Base-by-base conservation (phyloP, 2,797 vertebrate species). In the Leontopithecus rosalia region DNA sequence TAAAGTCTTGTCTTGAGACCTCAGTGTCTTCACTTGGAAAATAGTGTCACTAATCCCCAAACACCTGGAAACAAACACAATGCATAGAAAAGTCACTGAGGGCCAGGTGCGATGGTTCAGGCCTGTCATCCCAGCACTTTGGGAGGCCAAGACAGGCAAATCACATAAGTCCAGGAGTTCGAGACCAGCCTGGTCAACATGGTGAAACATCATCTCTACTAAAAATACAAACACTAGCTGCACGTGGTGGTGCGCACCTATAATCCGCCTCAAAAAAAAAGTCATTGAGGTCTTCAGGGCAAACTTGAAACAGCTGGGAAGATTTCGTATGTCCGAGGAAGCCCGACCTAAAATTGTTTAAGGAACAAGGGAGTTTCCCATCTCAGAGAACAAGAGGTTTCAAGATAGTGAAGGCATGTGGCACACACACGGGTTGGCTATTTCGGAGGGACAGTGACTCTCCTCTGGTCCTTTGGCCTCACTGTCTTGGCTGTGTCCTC, bases 251-350 rank as follows among this genome's bases (percentile, higher is more conserved):
- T 61, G 28, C 1, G 12, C 5, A 6, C 58, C 13, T 61, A 28
- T 61, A 61, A 61, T 61, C 13, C 1, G 13, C 28, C 58, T 52
- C 9, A 24, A 57, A 57, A 58, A 61, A 61, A 61, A 30, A 11
- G 11, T 81, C 28, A 58, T 1, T 33, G 77, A 93, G 22, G 58
- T 28, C 57, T 79, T 95, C 26, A 36, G 52, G 79, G 41, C 12
- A 24, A 43, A 89, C 41, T 73, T 41, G 20, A 52, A 85, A 79
- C 4, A 50, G 36, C 43, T 72, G 43, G 52, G 24, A 72, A 89
- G 28, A 87, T 73, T 91, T 88, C 96, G 67, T 70, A 80, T n/a
- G 43, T 57, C 28, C 55, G 17, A 73, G 46, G 36, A 82, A 94
- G 58, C n/a, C 48, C 58, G 50, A 91, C 43, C 36, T 92, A 83